Base-by-base conservation (phyloP, 2,797 vertebrate species). In the Enteromius trimaculatus region DNA sequence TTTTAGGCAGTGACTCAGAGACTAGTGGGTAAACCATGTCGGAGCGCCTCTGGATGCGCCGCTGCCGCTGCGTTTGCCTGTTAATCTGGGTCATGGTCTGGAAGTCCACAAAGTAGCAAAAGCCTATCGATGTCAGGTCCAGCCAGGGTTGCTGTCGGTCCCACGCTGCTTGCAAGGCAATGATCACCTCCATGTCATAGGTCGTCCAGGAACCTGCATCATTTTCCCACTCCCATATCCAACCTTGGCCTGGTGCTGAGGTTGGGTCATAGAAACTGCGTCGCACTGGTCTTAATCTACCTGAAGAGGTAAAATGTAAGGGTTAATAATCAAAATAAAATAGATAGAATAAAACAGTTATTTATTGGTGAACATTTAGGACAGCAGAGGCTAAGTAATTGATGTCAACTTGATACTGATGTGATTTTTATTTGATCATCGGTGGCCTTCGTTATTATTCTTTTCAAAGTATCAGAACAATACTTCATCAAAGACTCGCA, bases 191-290 rank as follows among this genome's bases (percentile, higher is more conserved):
- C 93, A 97, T 97, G 93, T 98, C 97, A 0, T 98, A 99, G 8
- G 96, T 93, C 0, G 96, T 97, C 98, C 98, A 99, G 0, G 96
- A 95, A 0, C 97, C 97, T 0, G 93, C 92, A 87, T 97, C 96
- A 0, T 96, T 97, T 88, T 99, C 97, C 97, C 97, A 98, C 90
- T 99, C 98, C 98, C 98, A 99, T 80, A 97, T 95, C 66, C 97
- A 96, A 34, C 98, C 97, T 87, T 97, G 96, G 74, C 96, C 97
- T 0, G 97, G 97, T 0, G 97, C 98, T 0, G 97, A 97, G 0
- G 93, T 88, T 0, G 96, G 95, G 69, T 98, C 96, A 0, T 98
- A 99, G 90, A 97, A 97, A 89, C 95, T 97, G 85, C 97, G 95
- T 16, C 98, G 95, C 82, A 99, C 98, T 0, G 98, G 97, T 55